Percentiles rank a stretch among this genome's conserved stretches.
Evolutionary conservation across 1,140 invertebrate genomes (phyloP).

Genomic region (Listronotus bonariensis): DNA sequence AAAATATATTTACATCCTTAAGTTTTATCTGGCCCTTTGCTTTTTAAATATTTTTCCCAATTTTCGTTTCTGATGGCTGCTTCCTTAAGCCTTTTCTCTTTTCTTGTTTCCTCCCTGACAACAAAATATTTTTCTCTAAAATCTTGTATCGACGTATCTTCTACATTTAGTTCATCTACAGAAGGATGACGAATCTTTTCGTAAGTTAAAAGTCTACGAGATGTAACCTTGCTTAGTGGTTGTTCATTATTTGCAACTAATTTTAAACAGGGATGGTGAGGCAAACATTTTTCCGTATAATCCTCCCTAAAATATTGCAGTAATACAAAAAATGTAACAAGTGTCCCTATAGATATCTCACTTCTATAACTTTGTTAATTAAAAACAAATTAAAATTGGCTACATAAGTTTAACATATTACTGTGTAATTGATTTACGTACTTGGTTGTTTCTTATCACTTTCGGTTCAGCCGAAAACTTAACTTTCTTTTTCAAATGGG

Average conservation of each 20-base stretch:
- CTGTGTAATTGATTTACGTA: too few relatives aligned
- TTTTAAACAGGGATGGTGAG: conserved; percentile 76
- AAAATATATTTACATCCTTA: not conserved
- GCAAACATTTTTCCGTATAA: conserved; percentile 76
- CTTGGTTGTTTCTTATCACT: too few relatives aligned
- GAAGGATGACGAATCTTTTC: conserved; percentile 72
- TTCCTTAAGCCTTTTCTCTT: conserved; percentile 57
- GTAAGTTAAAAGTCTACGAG: conserved; percentile 83
- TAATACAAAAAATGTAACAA: not conserved
- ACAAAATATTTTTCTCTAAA: conserved; percentile 71
- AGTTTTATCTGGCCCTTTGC: conserved; percentile 1
- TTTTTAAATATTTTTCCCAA: conserved; percentile 39
- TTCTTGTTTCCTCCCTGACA: conserved; percentile 64
- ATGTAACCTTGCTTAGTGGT: conserved; percentile 74
- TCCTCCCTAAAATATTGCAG: conserved; percentile 64
- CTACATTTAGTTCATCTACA: conserved; percentile 41
- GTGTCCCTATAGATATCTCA: too few relatives aligned
- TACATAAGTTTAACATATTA: too few relatives aligned
- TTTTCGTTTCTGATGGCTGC: conserved; percentile 46
- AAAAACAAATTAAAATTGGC: too few relatives aligned
- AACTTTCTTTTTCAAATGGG: too few relatives aligned
- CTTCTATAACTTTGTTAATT: too few relatives aligned
- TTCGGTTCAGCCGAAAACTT: too few relatives aligned
- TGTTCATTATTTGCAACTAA: conserved; percentile 88
- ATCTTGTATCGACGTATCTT: conserved; percentile 53